Base-by-base conservation (phyloP, 2,113 vertebrate genomes). In the Aplodontia rufa region DNA sequence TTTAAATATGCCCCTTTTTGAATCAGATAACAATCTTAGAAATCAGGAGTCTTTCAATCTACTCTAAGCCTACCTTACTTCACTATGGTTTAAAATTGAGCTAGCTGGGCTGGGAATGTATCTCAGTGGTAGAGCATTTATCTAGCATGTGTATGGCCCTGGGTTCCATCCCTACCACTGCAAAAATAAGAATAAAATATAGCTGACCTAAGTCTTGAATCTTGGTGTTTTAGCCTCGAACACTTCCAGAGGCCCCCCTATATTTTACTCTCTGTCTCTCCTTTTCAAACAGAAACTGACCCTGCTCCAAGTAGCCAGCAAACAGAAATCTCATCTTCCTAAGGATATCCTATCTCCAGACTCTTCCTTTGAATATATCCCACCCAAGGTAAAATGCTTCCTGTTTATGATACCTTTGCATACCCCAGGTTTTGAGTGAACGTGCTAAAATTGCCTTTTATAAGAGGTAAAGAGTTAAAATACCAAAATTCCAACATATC, bases 361-460 rank as follows among this genome's bases (percentile, higher is more conserved):
- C 2, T 99, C 99, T 90, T 99, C 99, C 0, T 99, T 99, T 68
- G 99, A 99, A 37, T 99, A 99, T 16, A 3, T 99, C 93, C 99
- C 99, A 88, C 99, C 99, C 86, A 99, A 99, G 98, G 99, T 99
- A 98, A 98, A 64, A 72, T 90, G 90, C 64, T 87, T 14, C 71
- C 1, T 85, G 2, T 6, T 22, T 53, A 10, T 40, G 68, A 71
- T 93, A 69, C 17, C 47, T 82, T 90, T n/a, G 19, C 35, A 35
- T 86, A 87, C 45, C 40, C 20, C n/a, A 35, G 20, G 28, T 87
- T 95, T 93, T 53, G n/a, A 82, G n/a, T 81, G 19, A 79, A 30
- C 88, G 5, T 87, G 42, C 68, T 89, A 88, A 90, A 81, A 80
- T 66, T 11, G 11, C 49, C 64, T 86, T 86, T 96, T 78, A 35